A percentile compares a stretch with the other conserved stretches of the same genome.
These are phyloP conservation scores for Anthoptus insignis DNA, from an alignment of 2,888 invertebrate genomes.

Conservation along the genomic window DNA sequence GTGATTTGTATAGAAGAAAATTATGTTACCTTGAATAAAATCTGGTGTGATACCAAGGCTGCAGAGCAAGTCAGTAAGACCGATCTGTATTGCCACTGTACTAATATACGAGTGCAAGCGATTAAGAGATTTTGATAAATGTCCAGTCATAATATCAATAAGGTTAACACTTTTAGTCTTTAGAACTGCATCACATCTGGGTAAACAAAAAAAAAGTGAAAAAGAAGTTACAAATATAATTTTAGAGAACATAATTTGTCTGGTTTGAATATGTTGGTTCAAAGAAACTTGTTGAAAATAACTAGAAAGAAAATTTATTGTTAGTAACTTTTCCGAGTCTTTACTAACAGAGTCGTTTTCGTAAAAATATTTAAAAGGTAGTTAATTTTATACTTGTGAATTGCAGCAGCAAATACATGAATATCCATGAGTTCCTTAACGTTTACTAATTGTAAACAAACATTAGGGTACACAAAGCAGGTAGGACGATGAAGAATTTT, in stretches of 20 bases:
- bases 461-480: slow-evolving; percentile 26
- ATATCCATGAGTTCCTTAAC: slow-evolving; percentile 11
- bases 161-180: slow-evolving; percentile 1
- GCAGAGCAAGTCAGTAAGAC: slow-evolving; percentile 44
- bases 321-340: too few species aligned
- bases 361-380: too few species aligned
- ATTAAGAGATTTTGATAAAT: slow-evolving; percentile 9
- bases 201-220: too few species aligned
- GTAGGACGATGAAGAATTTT: not conserved
- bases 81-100: slow-evolving; percentile 45
- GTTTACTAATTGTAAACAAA: not conserved
- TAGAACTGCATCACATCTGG: slow-evolving; percentile 14
- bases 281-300: too few species aligned
- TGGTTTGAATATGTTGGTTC: too few species aligned
- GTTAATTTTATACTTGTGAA: slow-evolving; percentile 16
- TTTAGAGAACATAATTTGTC: too few species aligned
- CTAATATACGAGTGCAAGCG: slow-evolving; percentile 35
- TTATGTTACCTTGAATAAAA: slow-evolving; percentile 47
- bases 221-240: too few species aligned
- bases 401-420: slow-evolving; percentile 14
- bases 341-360: too few species aligned
- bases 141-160: not conserved
- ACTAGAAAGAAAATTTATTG: too few species aligned
- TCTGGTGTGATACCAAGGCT: slow-evolving; percentile 50
- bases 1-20: too few species aligned